phyloP scores from a whole-genome alignment of 2,797 vertebrate genomes.

The Typhlichthys subterraneus region DNA sequence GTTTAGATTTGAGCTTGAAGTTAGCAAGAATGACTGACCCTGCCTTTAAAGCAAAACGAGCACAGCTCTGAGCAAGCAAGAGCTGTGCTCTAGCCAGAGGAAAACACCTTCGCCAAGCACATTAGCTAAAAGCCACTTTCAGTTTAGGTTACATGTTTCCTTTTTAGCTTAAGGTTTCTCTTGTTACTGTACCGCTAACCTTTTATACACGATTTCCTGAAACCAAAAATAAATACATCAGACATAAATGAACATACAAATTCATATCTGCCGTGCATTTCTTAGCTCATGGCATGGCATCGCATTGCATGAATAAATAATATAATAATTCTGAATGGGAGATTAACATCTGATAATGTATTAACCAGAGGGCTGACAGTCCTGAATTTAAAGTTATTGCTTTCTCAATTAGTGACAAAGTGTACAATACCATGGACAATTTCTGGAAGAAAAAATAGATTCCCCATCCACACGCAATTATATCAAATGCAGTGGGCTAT shows the following conservation, averaged over 20 bases:
- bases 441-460: conserved; percentile 67
- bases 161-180: too few species aligned
- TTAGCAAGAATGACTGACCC: too few species aligned
- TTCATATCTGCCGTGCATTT: conserved; percentile 16
- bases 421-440: conserved; percentile 42
- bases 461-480: conserved; percentile 90
- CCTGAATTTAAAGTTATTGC: conserved; percentile 26
- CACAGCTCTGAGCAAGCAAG: neutral
- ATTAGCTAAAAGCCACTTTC: too few species aligned
- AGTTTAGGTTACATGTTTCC: too few species aligned
- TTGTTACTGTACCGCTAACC: conserved; percentile 1
- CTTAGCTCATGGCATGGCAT: conserved; percentile 31
- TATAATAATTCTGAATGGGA: conserved; percentile 16
- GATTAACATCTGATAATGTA: conserved; percentile 54
- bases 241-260: neutral
- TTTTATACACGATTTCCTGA: conserved; percentile 1
- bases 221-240: conserved; percentile 13
- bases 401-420: conserved; percentile 3
- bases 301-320: conserved; percentile 40
- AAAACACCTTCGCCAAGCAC: too few species aligned
- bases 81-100: too few species aligned
- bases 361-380: conserved; percentile 39
- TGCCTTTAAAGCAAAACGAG: neutral
- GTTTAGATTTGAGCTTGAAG: too few species aligned
- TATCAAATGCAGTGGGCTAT: conserved; percentile 94